Evolutionary conservation across 2,797 vertebrate species (phyloP).

Genomic region (Halcyon smyrnensis): DNA sequence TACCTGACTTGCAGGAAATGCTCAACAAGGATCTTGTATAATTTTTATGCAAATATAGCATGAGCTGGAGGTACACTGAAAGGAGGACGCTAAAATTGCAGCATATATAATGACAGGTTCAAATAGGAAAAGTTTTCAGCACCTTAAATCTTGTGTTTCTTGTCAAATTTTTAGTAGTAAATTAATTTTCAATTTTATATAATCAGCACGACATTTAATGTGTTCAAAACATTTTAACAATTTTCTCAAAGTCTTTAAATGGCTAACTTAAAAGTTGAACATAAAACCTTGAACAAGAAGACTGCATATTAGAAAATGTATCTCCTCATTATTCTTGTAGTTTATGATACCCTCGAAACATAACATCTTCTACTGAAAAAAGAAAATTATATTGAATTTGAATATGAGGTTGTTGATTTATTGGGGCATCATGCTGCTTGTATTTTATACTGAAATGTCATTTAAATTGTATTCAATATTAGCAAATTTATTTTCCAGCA

Average conservation of each 20-base stretch:
- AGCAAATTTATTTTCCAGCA: neutral
- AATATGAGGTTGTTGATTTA: slow-evolving; percentile 33
- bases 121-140: neutral
- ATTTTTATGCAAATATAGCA: neutral
- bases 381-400: slow-evolving; percentile 26
- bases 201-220: neutral
- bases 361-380: neutral
- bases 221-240: neutral
- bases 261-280: neutral
- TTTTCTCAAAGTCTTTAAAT: slow-evolving; percentile 6
- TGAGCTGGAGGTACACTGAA: neutral
- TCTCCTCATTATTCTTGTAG: neutral
- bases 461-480: slow-evolving; percentile 32
- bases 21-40: neutral
- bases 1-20: neutral
- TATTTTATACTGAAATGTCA: slow-evolving; percentile 21
- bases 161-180: neutral
- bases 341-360: neutral
- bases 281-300: slow-evolving; percentile 13
- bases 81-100: neutral
- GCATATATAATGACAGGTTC: neutral
- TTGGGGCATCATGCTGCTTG: neutral
- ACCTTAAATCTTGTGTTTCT: neutral
- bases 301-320: slow-evolving; percentile 2
- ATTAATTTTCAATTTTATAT: neutral